Conservation (phyloP, 2,113 vertebrate genomes). For the Scartelaos histophorus region DNA sequence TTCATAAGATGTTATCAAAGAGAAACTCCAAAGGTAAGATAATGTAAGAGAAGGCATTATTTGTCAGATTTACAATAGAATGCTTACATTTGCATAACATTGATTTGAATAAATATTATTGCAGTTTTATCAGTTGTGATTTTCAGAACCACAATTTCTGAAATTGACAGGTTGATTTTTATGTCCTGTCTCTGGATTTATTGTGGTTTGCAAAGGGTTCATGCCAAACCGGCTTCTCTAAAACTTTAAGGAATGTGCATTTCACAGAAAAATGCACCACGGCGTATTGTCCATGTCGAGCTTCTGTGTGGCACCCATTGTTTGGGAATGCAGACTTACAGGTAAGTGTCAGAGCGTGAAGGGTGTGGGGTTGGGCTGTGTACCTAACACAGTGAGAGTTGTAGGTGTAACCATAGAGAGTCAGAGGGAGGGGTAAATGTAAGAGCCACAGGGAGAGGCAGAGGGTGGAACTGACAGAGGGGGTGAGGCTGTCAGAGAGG, state of each 20-base stretch:
- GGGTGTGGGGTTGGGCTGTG: constrained; percentile 57
- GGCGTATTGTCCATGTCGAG: constrained; percentile 23
- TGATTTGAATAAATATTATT: not conserved
- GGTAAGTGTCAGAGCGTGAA: constrained; percentile 45
- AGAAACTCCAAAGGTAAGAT: not conserved
- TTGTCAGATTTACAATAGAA: not conserved
- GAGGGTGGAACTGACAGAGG: constrained; percentile 61
- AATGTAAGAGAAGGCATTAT: not conserved
- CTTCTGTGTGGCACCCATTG: constrained; percentile 9
- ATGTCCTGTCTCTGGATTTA: not conserved
- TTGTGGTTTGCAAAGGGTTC: not conserved
- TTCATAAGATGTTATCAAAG: not conserved
- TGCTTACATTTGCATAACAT: not conserved
- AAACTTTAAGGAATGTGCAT: constrained; percentile 6
- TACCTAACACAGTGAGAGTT: constrained; percentile 36
- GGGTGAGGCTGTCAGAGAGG: constrained; percentile 61
- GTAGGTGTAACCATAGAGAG: constrained; percentile 60
- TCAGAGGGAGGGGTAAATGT: constrained; percentile 55
- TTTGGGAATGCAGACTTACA: constrained; percentile 68
- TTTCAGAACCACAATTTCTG: not conserved
- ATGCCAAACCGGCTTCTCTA: constrained; percentile 13
- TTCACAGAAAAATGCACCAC: constrained; percentile 8
- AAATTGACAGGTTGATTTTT: not conserved
- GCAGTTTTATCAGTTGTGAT: not conserved
- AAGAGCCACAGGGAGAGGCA: constrained; percentile 57